phyloP scores from a whole-genome alignment of 1,140 invertebrate species.

The Holcopasites calliopsidis region DNA sequence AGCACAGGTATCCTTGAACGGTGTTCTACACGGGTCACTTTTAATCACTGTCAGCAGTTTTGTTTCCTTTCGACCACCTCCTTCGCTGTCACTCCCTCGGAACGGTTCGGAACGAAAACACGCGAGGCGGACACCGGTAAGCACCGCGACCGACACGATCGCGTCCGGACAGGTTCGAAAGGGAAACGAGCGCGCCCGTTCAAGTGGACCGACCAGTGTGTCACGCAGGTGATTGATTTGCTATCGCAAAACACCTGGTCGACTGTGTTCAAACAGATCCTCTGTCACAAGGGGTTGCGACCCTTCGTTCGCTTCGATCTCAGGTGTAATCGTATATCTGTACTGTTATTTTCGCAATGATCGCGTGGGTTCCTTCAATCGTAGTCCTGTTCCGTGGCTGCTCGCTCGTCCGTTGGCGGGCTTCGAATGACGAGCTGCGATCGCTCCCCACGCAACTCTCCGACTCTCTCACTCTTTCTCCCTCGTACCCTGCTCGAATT shows the following conservation, averaged over 20 bases:
- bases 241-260: slow-evolving; percentile 20
- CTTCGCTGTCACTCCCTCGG: slow-evolving; percentile 19
- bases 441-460: slow-evolving; percentile 65
- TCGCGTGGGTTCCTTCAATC: slow-evolving; percentile 64
- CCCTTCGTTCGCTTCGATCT: neutral
- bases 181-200: slow-evolving; percentile 47
- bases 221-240: slow-evolving; percentile 10
- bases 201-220: slow-evolving; percentile 26
- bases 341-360: slow-evolving; percentile 49
- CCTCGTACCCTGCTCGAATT: slow-evolving; percentile 43
- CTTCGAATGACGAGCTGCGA: slow-evolving; percentile 76
- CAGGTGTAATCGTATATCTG: neutral
- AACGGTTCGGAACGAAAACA: slow-evolving; percentile 28
- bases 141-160: slow-evolving; percentile 49
- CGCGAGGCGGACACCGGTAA: slow-evolving; percentile 41
- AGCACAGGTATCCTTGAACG: slow-evolving; percentile 15
- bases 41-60: slow-evolving; percentile 50
- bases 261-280: neutral
- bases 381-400: slow-evolving; percentile 71
- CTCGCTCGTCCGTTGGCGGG: slow-evolving; percentile 78
- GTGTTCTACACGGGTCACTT: slow-evolving; percentile 29
- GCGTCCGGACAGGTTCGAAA: slow-evolving; percentile 48
- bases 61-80: slow-evolving; percentile 11
- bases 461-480: slow-evolving; percentile 56
- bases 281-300: slow-evolving; percentile 20